phyloP scores from a whole-genome alignment of 1,140 invertebrate species.

The Zaprionus lachaisei region DNA sequence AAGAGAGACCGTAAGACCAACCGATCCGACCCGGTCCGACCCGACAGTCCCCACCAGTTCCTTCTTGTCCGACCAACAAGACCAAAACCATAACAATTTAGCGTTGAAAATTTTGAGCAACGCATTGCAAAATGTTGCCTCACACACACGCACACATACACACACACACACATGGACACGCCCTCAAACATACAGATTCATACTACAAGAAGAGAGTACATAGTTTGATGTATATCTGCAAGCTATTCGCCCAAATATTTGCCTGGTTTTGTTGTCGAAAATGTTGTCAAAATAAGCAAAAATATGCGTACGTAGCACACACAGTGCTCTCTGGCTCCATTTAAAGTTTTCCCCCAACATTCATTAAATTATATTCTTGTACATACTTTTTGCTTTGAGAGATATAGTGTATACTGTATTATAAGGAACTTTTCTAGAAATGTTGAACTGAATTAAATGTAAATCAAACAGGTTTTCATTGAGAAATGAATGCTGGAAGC shows the following conservation, averaged over 20 bases:
- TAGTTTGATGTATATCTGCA: constrained; percentile 46
- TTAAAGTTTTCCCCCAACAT: constrained; percentile 33
- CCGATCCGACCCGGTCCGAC: neutral
- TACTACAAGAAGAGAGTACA: neutral
- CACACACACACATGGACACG: constrained; percentile 15
- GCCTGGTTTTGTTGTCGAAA: constrained; percentile 38
- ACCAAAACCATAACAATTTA: constrained; percentile 72
- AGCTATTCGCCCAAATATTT: constrained; percentile 76
- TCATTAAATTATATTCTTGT: constrained; percentile 30
- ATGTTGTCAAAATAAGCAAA: constrained; percentile 63
- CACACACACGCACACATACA: constrained; percentile 22
- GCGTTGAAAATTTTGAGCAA: constrained; percentile 76
- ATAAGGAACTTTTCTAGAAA: neutral
- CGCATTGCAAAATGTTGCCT: constrained; percentile 66
- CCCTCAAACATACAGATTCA: neutral
- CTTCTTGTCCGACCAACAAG: constrained; percentile 8
- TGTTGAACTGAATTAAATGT: no score
- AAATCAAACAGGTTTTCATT: no score
- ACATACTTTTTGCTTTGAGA: constrained; percentile 3
- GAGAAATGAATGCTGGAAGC: no score
- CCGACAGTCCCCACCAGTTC: neutral
- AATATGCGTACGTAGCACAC: constrained; percentile 43
- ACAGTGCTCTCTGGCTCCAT: constrained; percentile 14
- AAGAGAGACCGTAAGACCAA: neutral
- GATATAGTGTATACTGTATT: neutral